Evolutionary conservation across 2,888 invertebrate genomes (phyloP), one percentile per base, ranked within the genome.

Genomic region (Aelia acuminata): DNA sequence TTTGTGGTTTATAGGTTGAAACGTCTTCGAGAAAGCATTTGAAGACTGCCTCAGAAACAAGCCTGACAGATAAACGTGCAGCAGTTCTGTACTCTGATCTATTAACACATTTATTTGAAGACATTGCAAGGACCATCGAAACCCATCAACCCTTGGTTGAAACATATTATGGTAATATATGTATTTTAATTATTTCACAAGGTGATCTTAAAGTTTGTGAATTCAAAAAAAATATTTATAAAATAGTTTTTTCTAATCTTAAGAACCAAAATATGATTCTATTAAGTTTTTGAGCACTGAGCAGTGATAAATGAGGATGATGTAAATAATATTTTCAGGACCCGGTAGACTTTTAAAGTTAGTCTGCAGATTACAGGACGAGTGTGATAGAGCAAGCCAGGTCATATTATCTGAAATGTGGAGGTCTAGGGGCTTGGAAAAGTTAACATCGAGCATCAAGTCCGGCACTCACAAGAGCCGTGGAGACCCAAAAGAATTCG

Each of bases 111-210:
- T 93, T 98, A 88, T 96, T 98, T 92, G 98, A 98, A 92, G 96
- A 96, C 48, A 95, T 98, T 89, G 97, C 97, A 0, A 93, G 96
- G 89, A 94, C 97, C 13, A 94, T 98, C 48, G 97, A 98, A 92
- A 95, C 96, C 10, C 97, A 98, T 92, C 97, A 98, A 91, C 97
- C 98, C 0, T 94, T 98, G 48, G 95, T 98, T 49, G 97, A 98
- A 92, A 96, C 96, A 1, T 97, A 96, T 92, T 98, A 98, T 92
- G 97, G 97, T 90, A 63, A 87, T 22, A 22, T 31, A 22, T 75
- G 75, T 20, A 86, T 35, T 84, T 87, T 31, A 4, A 18, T n/a
- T 49, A 20, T 15, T 20, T 20, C 11, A 20, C 20, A n/a, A n/a
- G 53, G n/a, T 8, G 0, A 43, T 10, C 43, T 43, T 43, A 43